Evolutionary conservation across 2,797 vertebrate species (phyloP), one percentile per base, ranked within the genome.

Genomic region (Chromobotia macracanthus): DNA sequence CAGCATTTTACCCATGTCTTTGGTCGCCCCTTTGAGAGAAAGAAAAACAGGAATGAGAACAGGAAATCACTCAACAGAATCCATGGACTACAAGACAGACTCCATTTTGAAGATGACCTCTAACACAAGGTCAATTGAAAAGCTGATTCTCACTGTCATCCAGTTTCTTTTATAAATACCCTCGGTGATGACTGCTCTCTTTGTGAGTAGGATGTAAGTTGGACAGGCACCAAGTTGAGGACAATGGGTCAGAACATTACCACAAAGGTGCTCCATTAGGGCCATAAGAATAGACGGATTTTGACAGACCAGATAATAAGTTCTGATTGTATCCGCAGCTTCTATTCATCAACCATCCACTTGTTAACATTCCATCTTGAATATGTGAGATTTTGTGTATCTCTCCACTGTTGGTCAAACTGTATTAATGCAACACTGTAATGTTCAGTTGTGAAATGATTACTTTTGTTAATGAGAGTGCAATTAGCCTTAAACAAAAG

Each of bases 1-100:
- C 0, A 99, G 91, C 97, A 99, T 98, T 91, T 99, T 99, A 1
- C 97, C 98, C 98, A 99, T 98, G 92, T 99, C 98, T 92, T 99
- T 99, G 90, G 97, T 99, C 88, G 98, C 98, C 84, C 98, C 98
- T 99, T 90, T 85, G 60, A 25, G 68, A 31, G 50, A 63, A 48
- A n/a, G n/a, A n/a, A n/a, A 48, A 19, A 67, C 6, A 53, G 48
- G 10, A 75, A 0, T 65, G 68, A 80, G 18, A 75, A 48, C 21
- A 6, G 13, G 15, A 80, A 66, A 53, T 83, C 44, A 77, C 66
- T 46, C 50, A 78, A 60, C 80, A 77, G 71, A 78, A 21, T 66
- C 23, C 79, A 79, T 51, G 61, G 19, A 67, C 70, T 51, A 38
- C 31, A 55, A 72, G 25, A 56, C 58, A 67, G 67, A n/a, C n/a